Evolutionary conservation across 2,888 invertebrate genomes (phyloP), one percentile per base, ranked within the genome.

Genomic region (Leistus spinibarbis): DNA sequence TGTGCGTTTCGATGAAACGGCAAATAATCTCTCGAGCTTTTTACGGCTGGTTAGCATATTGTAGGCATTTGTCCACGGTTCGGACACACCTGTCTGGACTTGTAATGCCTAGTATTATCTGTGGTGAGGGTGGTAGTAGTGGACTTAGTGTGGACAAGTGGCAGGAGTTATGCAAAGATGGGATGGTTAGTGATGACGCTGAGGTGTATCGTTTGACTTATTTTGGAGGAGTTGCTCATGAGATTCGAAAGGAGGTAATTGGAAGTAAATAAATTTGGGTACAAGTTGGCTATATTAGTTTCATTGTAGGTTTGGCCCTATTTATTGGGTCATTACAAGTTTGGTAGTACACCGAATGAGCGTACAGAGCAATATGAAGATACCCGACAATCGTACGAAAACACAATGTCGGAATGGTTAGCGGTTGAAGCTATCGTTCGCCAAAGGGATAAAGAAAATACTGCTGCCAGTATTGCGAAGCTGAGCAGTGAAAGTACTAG

Each of bases 1-100:
- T 98, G 9, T 98, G 97, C 88, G 94, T 95, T 83, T 96, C 96
- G 0, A 98, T 98, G 97, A 92, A 94, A 77, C 91, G 95, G 10
- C 97, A 98, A 87, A 97, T 98, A 76, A 94, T 97, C 78, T 97
- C 97, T 0, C 88, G 98, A 76, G 98, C 98, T 13, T 98, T 98
- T 86, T 97, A 97, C 84, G 98, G 98, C 66, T 98, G 97, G 98
- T 87, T 97, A 77, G 96, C 97, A 0, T 96, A 98, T 84, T 97
- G 97, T 82, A 88, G 97, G 17, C 97, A 98, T 82, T 87, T 98
- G 81, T 93, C 95, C 53, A 98, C 97, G 0, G 96, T 98, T 0
- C 87, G 97, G 60, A 97, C 95, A 0, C 98, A 98, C 86, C 89
- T 98, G 16, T 95, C 96, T 27, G 96, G 96, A 0, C 87, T 98